Evolutionary conservation across 2,797 vertebrate species (phyloP).

Genomic region (Nyctalus aviator): DNA sequence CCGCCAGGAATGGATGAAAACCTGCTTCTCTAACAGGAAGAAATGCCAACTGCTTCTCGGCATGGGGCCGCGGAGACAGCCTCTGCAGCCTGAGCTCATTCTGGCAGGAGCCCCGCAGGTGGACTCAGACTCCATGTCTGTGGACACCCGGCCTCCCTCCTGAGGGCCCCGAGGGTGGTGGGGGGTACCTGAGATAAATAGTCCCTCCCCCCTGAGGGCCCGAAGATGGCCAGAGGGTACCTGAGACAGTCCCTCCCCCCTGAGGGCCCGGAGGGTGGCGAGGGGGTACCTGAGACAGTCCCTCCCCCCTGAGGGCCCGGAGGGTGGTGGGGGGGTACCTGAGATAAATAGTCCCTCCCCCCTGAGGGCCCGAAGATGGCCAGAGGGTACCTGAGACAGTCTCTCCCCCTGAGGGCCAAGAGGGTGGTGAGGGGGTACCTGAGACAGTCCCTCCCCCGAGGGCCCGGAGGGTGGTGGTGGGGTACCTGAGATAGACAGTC

Average conservation of each 20-base stretch:
- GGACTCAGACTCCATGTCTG: not conserved
- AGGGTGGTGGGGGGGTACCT: slow-evolving; percentile 87
- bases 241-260: slow-evolving; percentile 97
- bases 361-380: accelerated
- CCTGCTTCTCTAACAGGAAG: not conserved
- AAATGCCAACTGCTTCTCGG: not conserved
- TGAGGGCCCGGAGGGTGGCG: accelerated
- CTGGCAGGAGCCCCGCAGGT: not conserved
- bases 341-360: slow-evolving; percentile 94
- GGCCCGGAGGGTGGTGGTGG: accelerated
- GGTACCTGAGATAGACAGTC: slow-evolving; percentile 94
- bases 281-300: slow-evolving; percentile 96
- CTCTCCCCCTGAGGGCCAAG: slow-evolving; percentile 86
- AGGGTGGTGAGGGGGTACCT: slow-evolving; percentile 87
- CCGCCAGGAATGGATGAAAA: not conserved
- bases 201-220: slow-evolving; percentile 89
- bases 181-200: slow-evolving; percentile 93
- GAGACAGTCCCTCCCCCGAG: slow-evolving; percentile 94
- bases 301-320: slow-evolving; percentile 86
- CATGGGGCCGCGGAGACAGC: not conserved
- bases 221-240: slow-evolving; percentile 79
- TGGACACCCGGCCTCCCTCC: not conserved
- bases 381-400: slow-evolving; percentile 95
- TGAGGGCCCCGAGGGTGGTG: accelerated
- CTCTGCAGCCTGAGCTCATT: not conserved